Conservation (phyloP, 2,888 invertebrate species). For the Salpingus planirostris region DNA sequence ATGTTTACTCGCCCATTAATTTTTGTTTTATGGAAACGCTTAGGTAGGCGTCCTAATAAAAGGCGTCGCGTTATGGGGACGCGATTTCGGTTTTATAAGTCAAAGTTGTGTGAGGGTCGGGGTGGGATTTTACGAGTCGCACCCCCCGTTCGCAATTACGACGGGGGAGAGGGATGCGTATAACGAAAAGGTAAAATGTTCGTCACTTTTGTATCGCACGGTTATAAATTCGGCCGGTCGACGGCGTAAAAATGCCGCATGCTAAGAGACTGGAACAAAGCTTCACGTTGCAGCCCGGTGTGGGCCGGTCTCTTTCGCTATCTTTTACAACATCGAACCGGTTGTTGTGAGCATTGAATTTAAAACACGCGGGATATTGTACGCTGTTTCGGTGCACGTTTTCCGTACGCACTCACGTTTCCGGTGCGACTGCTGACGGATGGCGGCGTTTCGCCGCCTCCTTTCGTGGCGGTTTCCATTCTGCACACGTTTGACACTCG, state of each 20-base stretch:
- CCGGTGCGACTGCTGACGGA: slow-evolving; percentile 9
- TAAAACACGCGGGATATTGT: slow-evolving; percentile 10
- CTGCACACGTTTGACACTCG: slow-evolving; percentile 28
- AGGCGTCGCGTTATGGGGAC: too few species aligned
- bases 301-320: slow-evolving; percentile 1
- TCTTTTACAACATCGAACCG: slow-evolving; percentile 13
- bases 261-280: slow-evolving; percentile 6
- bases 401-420: slow-evolving; percentile 9
- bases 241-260: slow-evolving; percentile 6
- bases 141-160: too few species aligned
- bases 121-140: too few species aligned
- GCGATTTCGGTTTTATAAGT: too few species aligned
- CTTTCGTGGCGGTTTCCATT: slow-evolving; percentile 19
- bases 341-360: slow-evolving; percentile 15
- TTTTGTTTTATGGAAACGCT: too few species aligned
- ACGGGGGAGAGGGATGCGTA: too few species aligned
- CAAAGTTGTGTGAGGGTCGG: too few species aligned
- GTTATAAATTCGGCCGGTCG: slow-evolving; percentile 8
- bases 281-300: too few species aligned
- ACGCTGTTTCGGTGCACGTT: slow-evolving; percentile 8
- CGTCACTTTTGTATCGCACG: slow-evolving; percentile 7
- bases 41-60: too few species aligned
- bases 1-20: too few species aligned
- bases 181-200: slow-evolving; percentile 8
- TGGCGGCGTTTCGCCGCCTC: slow-evolving; percentile 4